Conservation (phyloP, 2,888 invertebrate species). For the Coronaproctus castanopsis region DNA sequence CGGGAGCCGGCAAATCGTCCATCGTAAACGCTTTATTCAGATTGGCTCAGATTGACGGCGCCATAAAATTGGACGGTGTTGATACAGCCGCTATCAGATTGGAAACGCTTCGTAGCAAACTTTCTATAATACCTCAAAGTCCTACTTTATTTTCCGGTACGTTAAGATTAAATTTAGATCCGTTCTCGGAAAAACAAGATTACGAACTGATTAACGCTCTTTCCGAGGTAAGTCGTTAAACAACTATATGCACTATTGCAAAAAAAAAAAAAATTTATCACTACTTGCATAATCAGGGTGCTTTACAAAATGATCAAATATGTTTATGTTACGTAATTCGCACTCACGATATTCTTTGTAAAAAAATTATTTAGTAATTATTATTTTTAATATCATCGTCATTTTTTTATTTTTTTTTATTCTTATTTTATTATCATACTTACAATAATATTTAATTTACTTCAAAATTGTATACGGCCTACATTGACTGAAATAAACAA, state of each 20-base stretch:
- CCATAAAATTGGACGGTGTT: slow-evolving; percentile 45
- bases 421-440: too few species aligned
- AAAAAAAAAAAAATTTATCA: too few species aligned
- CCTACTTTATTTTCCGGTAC: slow-evolving; percentile 34
- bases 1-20: slow-evolving; percentile 48
- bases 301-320: too few species aligned
- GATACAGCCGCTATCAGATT: slow-evolving; percentile 36
- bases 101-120: slow-evolving; percentile 36
- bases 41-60: slow-evolving; percentile 43
- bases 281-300: too few species aligned
- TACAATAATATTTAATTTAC: too few species aligned
- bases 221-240: slow-evolving; percentile 25
- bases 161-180: slow-evolving; percentile 33
- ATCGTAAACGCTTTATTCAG: slow-evolving; percentile 46
- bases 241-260: slow-evolving; percentile 15
- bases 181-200: slow-evolving; percentile 30
- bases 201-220: slow-evolving; percentile 31
- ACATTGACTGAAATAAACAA: too few species aligned
- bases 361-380: too few species aligned
- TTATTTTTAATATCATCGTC: too few species aligned
- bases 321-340: too few species aligned
- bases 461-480: too few species aligned
- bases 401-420: too few species aligned
- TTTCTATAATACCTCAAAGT: slow-evolving; percentile 42
- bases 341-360: too few species aligned